These are phyloP conservation scores for Meliscaeva auricollis DNA, from an alignment of 2,888 invertebrate species.

Conservation along the genomic window DNA sequence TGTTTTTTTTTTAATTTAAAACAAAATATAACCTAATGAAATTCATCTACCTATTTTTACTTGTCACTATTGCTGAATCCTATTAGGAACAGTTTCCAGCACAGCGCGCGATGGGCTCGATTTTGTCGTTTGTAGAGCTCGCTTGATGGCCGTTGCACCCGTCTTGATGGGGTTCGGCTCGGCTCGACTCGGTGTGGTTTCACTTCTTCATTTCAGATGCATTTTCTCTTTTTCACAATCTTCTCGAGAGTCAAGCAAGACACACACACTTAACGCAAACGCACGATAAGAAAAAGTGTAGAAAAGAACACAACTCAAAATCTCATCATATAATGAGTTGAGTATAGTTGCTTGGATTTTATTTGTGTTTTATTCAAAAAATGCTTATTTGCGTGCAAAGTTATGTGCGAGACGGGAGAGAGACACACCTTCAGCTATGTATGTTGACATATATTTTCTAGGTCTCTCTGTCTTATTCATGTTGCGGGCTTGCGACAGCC, in stretches of 20 bases:
- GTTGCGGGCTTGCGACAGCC: slow-evolving; percentile 22
- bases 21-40: not conserved
- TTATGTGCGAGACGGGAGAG: slow-evolving; percentile 60
- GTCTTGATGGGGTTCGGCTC: slow-evolving; percentile 32
- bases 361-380: slow-evolving; percentile 62
- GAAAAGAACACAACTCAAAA: slow-evolving; percentile 25
- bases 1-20: not conserved
- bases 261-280: slow-evolving; percentile 27
- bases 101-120: slow-evolving; percentile 51
- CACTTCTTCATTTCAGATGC: slow-evolving; percentile 75
- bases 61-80: slow-evolving; percentile 19
- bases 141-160: slow-evolving; percentile 36
- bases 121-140: slow-evolving; percentile 53
- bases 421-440: slow-evolving; percentile 71
- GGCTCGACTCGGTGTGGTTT: slow-evolving; percentile 61
- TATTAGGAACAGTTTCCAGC: slow-evolving; percentile 65
- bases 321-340: slow-evolving; percentile 25
- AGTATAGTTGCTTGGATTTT: slow-evolving; percentile 17
- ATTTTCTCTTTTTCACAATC: slow-evolving; percentile 73
- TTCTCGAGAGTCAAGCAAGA: slow-evolving; percentile 33
- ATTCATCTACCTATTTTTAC: not conserved
- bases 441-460: slow-evolving; percentile 71
- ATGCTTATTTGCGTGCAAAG: slow-evolving; percentile 67
- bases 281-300: slow-evolving; percentile 28
- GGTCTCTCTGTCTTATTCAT: slow-evolving; percentile 1